Evolutionary conservation across 2,797 vertebrate species (phyloP).

Genomic region (Podargus strigoides): DNA sequence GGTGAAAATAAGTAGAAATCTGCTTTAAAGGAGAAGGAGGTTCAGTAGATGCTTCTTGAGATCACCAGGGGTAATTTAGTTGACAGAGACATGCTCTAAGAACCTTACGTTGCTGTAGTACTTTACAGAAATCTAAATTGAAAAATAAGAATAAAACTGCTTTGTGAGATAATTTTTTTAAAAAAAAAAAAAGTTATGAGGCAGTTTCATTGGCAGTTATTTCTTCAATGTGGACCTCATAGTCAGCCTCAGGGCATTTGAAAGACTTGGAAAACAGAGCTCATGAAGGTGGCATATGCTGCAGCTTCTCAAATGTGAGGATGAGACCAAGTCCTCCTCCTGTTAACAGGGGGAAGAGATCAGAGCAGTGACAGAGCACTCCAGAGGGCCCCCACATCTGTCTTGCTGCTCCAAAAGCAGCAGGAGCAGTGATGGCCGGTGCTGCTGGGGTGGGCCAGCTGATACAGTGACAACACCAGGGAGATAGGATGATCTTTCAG

Average conservation of each 20-base stretch:
- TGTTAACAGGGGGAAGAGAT: background rate
- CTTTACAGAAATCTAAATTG: background rate
- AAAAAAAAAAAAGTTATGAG: background rate
- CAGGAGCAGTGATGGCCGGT: background rate
- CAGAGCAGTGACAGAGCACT: background rate
- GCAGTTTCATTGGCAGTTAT: background rate
- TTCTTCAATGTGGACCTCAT: background rate
- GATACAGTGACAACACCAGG: background rate
- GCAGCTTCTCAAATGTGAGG: background rate
- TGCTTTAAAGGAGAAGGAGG: background rate
- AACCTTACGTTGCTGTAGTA: background rate
- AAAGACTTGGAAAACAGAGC: background rate
- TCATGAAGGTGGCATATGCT: background rate
- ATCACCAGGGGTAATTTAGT: background rate
- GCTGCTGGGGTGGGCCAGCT: background rate
- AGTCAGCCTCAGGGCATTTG: background rate
- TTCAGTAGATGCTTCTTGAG: background rate
- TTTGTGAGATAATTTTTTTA: background rate
- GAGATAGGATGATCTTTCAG: background rate
- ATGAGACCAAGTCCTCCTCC: background rate
- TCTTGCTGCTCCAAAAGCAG: background rate
- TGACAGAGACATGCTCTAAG: background rate
- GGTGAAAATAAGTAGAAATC: background rate
- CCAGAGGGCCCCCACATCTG: fast-evolving
- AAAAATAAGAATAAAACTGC: background rate